A percentile compares a stretch with the other conserved stretches of the same genome.
These are phyloP conservation scores for Xenopus borealis DNA, from an alignment of 2,113 vertebrate species.

Conservation along the genomic window DNA sequence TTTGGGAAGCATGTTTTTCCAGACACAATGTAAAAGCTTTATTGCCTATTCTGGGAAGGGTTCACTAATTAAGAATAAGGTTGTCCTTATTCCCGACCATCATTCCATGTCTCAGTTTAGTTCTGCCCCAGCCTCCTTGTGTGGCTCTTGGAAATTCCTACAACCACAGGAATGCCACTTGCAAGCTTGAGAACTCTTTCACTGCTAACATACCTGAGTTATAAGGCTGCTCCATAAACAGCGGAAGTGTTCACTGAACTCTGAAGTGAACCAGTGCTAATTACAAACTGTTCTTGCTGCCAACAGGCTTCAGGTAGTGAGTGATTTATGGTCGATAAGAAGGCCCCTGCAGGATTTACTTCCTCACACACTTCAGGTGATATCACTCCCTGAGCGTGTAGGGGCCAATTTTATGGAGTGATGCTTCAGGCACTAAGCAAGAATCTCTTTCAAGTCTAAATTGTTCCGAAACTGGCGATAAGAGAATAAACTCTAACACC, in stretches of 20 bases:
- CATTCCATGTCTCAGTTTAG: no score
- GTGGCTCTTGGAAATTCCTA: neutral
- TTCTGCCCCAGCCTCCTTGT: neutral
- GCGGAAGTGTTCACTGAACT: neutral
- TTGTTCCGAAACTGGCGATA: neutral
- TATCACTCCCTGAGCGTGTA: slow-evolving; percentile 18
- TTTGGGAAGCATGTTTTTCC: no score
- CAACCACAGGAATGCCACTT: slow-evolving; percentile 20
- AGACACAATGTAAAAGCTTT: no score
- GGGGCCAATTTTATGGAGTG: slow-evolving; percentile 17
- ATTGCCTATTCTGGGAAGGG: no score
- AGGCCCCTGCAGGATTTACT: slow-evolving; percentile 10
- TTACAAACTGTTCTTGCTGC: slow-evolving; percentile 5
- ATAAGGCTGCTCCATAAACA: neutral
- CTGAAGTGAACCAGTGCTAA: neutral
- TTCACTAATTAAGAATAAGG: no score
- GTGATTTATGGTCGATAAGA: slow-evolving; percentile 25
- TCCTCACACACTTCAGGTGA: slow-evolving; percentile 27
- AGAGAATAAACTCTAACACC: neutral
- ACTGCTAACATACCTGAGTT: slow-evolving; percentile 9
- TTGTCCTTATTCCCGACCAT: no score
- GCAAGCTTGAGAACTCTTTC: slow-evolving; percentile 4
- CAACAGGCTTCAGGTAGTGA: slow-evolving; percentile 7
- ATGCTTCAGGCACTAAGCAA: neutral
- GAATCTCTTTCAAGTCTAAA: slow-evolving; percentile 30